Percentiles rank a stretch among this genome's conserved stretches.
phyloP scores from a whole-genome alignment of 2,888 invertebrate species.

The Vannuccia rotundouncinata region DNA sequence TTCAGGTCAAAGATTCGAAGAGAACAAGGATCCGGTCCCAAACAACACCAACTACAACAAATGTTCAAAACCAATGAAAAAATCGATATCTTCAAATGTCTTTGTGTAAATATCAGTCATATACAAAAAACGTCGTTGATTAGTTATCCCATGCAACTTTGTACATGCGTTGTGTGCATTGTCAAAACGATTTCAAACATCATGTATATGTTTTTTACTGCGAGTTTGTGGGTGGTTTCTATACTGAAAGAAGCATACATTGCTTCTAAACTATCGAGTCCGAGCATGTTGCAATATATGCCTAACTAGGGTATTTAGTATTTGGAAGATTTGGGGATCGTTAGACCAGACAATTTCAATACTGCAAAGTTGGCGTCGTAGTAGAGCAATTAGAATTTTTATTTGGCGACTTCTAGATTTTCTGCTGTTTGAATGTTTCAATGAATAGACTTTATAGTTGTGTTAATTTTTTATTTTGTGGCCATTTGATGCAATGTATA shows the following conservation, averaged over 20 bases:
- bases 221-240: constrained; percentile 6
- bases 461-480: no score
- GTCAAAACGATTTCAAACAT: constrained; percentile 11
- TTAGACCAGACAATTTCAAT: not conserved
- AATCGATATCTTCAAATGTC: no score
- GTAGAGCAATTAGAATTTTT: not conserved
- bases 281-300: not conserved
- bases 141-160: not conserved
- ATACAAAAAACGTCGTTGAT: no score
- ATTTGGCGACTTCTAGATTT: not conserved
- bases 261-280: not conserved
- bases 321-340: not conserved
- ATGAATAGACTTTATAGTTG: no score
- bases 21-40: not conserved
- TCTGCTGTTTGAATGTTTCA: not conserved
- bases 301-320: not conserved
- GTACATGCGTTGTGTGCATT: constrained; percentile 15
- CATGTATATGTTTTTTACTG: constrained; percentile 18
- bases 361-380: not conserved
- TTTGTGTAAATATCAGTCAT: no score
- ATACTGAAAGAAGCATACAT: not conserved
- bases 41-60: no score
- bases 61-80: no score
- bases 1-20: not conserved
- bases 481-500: no score